Conservation (phyloP, 1,140 invertebrate species). For the Caenorhabditis inopinata region DNA sequence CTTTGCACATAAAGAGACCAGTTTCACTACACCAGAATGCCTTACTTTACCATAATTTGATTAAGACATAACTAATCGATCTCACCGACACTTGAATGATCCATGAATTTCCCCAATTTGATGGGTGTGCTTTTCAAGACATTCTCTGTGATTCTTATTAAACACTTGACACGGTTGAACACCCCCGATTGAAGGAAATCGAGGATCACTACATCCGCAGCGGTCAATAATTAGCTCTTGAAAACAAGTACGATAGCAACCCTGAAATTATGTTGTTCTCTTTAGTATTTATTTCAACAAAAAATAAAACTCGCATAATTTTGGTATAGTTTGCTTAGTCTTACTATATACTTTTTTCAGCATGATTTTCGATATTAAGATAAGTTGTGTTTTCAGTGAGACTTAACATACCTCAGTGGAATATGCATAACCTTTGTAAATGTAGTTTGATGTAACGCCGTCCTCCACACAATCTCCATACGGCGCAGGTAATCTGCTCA, state of each 20-base stretch:
- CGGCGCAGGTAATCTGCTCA: constrained; percentile 54
- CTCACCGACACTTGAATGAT: constrained; percentile 48
- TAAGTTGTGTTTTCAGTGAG: not conserved
- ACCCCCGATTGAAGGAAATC: constrained; percentile 53
- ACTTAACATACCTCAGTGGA: constrained; percentile 48
- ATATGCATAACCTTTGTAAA: constrained; percentile 55
- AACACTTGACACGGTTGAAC: constrained; percentile 53
- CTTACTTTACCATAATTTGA: too few relatives aligned
- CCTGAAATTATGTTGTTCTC: constrained; percentile 37
- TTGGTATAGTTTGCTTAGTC: not conserved
- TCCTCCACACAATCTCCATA: constrained; percentile 56
- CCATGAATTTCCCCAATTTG: constrained; percentile 52
- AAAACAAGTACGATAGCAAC: constrained; percentile 59
- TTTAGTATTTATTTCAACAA: too few relatives aligned
- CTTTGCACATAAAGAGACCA: too few relatives aligned
- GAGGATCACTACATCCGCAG: constrained; percentile 56
- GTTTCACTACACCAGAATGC: too few relatives aligned
- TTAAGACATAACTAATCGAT: not conserved
- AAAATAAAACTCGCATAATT: not conserved
- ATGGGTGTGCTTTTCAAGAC: constrained; percentile 50
- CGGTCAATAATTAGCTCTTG: constrained; percentile 54
- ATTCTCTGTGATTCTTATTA: constrained; percentile 49
- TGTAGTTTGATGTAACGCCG: constrained; percentile 47
- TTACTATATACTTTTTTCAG: not conserved
- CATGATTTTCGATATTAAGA: not conserved